Percentiles rank a stretch among this genome's conserved stretches.
Evolutionary conservation across 1,140 invertebrate genomes (phyloP).

Genomic region (Drosophila dunni): DNA sequence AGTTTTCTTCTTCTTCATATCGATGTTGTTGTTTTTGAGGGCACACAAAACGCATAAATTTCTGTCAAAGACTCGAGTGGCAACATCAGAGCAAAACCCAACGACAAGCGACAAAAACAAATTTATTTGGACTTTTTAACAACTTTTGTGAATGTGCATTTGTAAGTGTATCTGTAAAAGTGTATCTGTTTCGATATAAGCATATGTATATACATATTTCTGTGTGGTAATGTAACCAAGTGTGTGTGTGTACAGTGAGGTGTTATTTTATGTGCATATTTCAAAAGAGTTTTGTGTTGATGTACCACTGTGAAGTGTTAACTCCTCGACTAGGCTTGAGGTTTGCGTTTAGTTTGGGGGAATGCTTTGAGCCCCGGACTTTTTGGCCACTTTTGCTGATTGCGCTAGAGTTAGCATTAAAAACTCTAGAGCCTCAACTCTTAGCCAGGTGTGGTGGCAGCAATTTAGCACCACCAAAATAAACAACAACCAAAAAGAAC

Average conservation of each 20-base stretch:
- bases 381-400: conserved; percentile 67
- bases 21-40: conserved; percentile 47
- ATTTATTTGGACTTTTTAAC: conserved; percentile 83
- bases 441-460: conserved; percentile 3
- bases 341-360: background rate
- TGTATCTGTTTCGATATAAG: conserved; percentile 20
- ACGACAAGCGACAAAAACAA: conserved; percentile 60
- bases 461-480: conserved; percentile 3
- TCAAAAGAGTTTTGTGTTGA: background rate
- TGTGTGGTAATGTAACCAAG: conserved; percentile 18
- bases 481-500: conserved; percentile 13
- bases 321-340: background rate
- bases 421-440: conserved; percentile 9
- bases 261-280: conserved; percentile 51
- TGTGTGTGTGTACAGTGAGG: conserved; percentile 27
- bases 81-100: conserved; percentile 28
- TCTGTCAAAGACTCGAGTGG: conserved; percentile 75
- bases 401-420: conserved; percentile 34
- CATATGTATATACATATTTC: conserved; percentile 25
- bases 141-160: conserved; percentile 61
- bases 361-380: background rate
- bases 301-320: conserved; percentile 24
- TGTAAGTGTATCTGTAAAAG: conserved; percentile 17
- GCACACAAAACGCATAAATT: conserved; percentile 81
- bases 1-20: conserved; percentile 32